A percentile compares a stretch with the other conserved stretches of the same genome.
These are phyloP conservation scores for Columba livia DNA, from an alignment of 2,113 vertebrate species.

Conservation along the genomic window DNA sequence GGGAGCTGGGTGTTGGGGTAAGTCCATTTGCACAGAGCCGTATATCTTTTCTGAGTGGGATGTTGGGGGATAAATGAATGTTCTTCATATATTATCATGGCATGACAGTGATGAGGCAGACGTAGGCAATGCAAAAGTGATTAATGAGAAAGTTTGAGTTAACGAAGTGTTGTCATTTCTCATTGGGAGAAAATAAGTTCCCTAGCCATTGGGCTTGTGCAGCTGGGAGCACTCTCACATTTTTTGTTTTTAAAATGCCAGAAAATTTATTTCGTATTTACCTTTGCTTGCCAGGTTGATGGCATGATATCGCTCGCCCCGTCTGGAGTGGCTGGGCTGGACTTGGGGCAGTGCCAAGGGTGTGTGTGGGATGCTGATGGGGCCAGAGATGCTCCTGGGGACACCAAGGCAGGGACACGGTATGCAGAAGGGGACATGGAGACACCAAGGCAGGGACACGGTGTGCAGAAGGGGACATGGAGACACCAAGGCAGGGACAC, in stretches of 20 bases:
- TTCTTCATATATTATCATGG: slow-evolving; percentile 57
- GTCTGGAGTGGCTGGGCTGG: accelerated
- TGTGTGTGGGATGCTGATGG: accelerated
- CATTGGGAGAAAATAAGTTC: not conserved
- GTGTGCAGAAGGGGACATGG: not conserved
- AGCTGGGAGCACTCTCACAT: accelerated
- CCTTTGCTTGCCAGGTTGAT: not conserved
- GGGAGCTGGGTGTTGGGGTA: slow-evolving; percentile 47
- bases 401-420: not conserved
- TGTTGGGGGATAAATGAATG: slow-evolving; percentile 55
- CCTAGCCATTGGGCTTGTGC: not conserved
- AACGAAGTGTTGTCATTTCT: slow-evolving; percentile 9
- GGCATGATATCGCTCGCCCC: accelerated
- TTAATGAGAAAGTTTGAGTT: slow-evolving; percentile 45
- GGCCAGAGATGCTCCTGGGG: not conserved
- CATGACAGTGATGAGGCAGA: slow-evolving; percentile 44
- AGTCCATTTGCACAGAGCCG: slow-evolving; percentile 28
- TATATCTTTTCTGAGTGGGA: slow-evolving; percentile 53
- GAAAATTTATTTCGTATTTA: not conserved
- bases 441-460: not conserved
- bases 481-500: not conserved
- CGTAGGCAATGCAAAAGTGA: slow-evolving; percentile 36
- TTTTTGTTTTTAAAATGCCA: not conserved
- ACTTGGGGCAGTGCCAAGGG: not conserved
- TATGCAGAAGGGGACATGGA: not conserved